Percentiles rank a stretch among this genome's conserved stretches.
These are phyloP conservation scores for Callinectes sapidus DNA, from an alignment of 2,888 invertebrate species.

Conservation along the genomic window DNA sequence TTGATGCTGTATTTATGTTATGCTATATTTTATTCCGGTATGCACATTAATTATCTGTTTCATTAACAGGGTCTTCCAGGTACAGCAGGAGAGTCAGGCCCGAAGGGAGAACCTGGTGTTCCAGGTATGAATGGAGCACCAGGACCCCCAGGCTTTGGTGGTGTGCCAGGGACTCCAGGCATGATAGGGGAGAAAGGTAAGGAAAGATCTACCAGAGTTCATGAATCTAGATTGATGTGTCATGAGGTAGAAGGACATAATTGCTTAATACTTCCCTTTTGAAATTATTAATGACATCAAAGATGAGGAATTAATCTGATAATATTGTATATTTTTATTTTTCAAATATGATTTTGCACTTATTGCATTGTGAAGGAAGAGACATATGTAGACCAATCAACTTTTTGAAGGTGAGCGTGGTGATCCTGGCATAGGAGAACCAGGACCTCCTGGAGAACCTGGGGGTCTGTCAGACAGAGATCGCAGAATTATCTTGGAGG, in stretches of 20 bases:
- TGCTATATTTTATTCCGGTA: not conserved
- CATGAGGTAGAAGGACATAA: not conserved
- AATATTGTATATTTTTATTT: not conserved
- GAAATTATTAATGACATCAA: not conserved
- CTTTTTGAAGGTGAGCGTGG: conserved; percentile 60
- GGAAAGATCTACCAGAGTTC: not conserved
- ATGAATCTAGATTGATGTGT: not conserved
- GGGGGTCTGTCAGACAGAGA: conserved; percentile 68
- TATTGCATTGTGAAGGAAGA: not conserved
- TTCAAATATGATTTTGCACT: not conserved
- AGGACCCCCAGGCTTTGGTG: conserved; percentile 77
- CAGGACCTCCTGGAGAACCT: conserved; percentile 67
- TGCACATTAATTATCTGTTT: not conserved
- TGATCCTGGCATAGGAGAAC: conserved; percentile 56
- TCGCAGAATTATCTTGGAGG: conserved; percentile 60
- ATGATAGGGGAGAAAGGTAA: conserved; percentile 64
- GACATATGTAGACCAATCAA: not conserved
- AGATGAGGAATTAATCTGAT: not conserved
- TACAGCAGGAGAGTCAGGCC: conserved; percentile 69
- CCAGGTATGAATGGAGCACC: conserved; percentile 75
- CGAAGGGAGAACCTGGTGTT: conserved; percentile 74
- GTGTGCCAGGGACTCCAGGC: conserved; percentile 76
- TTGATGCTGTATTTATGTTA: not conserved
- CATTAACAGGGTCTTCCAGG: conserved; percentile 73
- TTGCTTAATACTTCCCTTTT: not conserved